Percentiles rank a stretch among this genome's conserved stretches.
phyloP scores from a whole-genome alignment of 1,140 invertebrate species.

The Maniola jurtina region DNA sequence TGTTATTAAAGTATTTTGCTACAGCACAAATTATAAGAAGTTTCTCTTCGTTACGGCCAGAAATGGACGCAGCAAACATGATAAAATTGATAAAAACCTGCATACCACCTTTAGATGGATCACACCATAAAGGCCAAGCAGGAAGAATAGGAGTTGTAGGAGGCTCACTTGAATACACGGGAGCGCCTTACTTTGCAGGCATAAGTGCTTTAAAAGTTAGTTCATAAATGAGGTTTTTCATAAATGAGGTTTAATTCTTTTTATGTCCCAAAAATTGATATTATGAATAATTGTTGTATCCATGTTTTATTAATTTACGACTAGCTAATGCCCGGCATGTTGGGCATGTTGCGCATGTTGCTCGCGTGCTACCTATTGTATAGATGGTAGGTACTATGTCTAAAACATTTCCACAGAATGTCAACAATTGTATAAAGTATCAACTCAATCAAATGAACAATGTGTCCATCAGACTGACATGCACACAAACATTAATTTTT shows the following conservation, averaged over 20 bases:
- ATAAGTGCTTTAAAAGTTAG: slow-evolving; percentile 89
- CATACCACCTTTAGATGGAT: slow-evolving; percentile 83
- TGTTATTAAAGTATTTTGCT: not conserved
- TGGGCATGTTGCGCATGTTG: no score
- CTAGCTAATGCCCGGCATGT: no score
- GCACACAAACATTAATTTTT: no score
- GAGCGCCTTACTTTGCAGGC: slow-evolving; percentile 97
- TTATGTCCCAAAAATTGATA: not conserved
- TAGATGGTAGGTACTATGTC: no score
- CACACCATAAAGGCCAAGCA: slow-evolving; percentile 91
- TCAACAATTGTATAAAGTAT: no score
- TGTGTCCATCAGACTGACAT: no score
- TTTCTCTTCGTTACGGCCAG: slow-evolving; percentile 12
- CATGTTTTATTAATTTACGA: no score
- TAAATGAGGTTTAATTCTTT: slow-evolving; percentile 8
- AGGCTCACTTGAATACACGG: slow-evolving; percentile 95
- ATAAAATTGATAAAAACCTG: slow-evolving; percentile 49
- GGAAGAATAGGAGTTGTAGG: slow-evolving; percentile 95
- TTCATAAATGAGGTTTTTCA: no score
- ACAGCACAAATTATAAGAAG: slow-evolving; percentile 5
- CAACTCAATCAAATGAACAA: no score
- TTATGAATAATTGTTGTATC: no score
- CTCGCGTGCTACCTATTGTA: no score
- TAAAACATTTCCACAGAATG: no score
- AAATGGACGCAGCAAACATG: slow-evolving; percentile 29